These are phyloP conservation scores for Melieria omissa DNA, from an alignment of 2,888 invertebrate species.

Conservation along the genomic window DNA sequence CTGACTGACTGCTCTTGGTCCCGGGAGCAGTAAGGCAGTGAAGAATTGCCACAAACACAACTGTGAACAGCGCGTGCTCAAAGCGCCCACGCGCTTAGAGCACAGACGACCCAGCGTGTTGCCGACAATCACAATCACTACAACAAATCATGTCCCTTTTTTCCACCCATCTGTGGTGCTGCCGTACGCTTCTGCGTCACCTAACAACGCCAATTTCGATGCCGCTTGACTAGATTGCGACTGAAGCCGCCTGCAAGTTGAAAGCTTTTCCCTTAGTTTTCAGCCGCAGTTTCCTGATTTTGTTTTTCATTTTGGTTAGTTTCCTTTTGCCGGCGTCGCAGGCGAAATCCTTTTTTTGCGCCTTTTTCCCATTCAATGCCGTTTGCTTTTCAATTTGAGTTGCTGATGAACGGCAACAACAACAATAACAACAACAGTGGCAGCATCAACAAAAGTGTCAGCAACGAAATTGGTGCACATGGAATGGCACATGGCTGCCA, in stretches of 20 bases:
- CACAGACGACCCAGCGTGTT: too few species aligned
- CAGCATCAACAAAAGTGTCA: not conserved
- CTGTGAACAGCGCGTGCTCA: too few species aligned
- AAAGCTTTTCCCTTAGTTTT: not conserved
- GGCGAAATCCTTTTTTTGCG: constrained; percentile 9
- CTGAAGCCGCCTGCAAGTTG: constrained; percentile 8
- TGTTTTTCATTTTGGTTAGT: not conserved
- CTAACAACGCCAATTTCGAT: constrained; percentile 18
- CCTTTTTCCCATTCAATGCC: constrained; percentile 23
- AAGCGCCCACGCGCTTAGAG: too few species aligned
- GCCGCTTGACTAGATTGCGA: constrained; percentile 17
- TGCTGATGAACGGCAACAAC: not conserved
- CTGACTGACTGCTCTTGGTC: too few species aligned
- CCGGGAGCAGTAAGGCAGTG: too few species aligned
- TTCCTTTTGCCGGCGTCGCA: not conserved
- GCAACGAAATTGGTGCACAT: constrained; percentile 17
- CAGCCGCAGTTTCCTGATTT: constrained; percentile 2
- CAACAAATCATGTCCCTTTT: too few species aligned
- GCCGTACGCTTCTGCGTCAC: not conserved
- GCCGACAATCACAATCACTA: too few species aligned
- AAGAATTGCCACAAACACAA: too few species aligned
- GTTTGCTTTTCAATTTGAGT: constrained; percentile 27
- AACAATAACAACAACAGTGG: not conserved
- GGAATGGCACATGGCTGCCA: constrained; percentile 15
- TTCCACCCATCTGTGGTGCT: too few species aligned